These are phyloP conservation scores for Dreissena rostriformis DNA, from an alignment of 1,140 invertebrate genomes.

Conservation along the genomic window DNA sequence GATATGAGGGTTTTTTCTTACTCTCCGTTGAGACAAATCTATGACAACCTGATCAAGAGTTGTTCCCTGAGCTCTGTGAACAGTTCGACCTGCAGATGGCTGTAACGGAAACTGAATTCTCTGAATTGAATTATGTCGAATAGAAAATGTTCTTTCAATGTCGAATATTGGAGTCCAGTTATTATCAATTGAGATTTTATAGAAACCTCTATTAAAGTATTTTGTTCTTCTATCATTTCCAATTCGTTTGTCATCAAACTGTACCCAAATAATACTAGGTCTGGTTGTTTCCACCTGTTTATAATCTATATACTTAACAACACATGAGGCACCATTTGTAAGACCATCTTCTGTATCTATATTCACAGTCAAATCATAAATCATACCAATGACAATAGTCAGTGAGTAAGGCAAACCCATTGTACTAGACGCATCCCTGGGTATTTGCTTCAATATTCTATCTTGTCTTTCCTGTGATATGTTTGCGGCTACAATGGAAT, in stretches of 20 bases:
- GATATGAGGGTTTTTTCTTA: slow-evolving; percentile 16
- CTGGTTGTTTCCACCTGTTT: slow-evolving; percentile 18
- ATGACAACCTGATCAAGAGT: slow-evolving; percentile 23
- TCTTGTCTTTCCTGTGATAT: slow-evolving; percentile 29
- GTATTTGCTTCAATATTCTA: slow-evolving; percentile 5
- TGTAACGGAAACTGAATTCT: slow-evolving; percentile 31
- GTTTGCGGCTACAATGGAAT: slow-evolving; percentile 14
- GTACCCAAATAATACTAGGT: slow-evolving; percentile 30
- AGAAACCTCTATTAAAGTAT: slow-evolving; percentile 23
- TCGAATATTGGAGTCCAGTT: slow-evolving; percentile 38
- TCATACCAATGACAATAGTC: slow-evolving; percentile 25
- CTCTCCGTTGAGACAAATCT: slow-evolving; percentile 19
- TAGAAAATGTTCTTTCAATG: slow-evolving; percentile 17
- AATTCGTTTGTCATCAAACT: slow-evolving; percentile 33
- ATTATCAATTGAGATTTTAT: slow-evolving; percentile 23
- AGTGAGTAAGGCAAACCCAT: slow-evolving; percentile 24
- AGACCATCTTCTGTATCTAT: slow-evolving; percentile 26
- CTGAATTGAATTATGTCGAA: neutral
- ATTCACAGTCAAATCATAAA: slow-evolving; percentile 41
- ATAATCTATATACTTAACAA: slow-evolving; percentile 16
- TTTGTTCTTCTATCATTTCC: slow-evolving; percentile 15
- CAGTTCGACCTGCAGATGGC: slow-evolving; percentile 16
- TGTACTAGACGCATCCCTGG: slow-evolving; percentile 9
- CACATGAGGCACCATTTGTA: slow-evolving; percentile 35
- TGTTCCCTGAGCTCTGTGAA: slow-evolving; percentile 27